Base-by-base conservation (phyloP, 2,113 vertebrate genomes). In the Montifringilla adamsi region DNA sequence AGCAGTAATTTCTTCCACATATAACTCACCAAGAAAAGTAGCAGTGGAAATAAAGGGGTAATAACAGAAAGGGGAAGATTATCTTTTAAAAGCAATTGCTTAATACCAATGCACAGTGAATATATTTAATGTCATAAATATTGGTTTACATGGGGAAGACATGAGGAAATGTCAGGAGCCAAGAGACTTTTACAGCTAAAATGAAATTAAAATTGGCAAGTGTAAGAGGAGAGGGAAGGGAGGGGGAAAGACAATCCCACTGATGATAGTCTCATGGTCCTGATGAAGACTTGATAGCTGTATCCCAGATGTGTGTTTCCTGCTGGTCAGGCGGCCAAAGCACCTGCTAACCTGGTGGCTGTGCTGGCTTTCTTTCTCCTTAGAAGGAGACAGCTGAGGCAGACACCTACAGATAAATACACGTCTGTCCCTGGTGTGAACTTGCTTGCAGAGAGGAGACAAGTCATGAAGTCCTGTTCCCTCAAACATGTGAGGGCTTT, bases 1-100 rank as follows among this genome's bases (percentile, higher is more conserved):
- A 96, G 89, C 88, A 76, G 88, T 90, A 88, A 95, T 92, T 94
- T 94, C 84, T 87, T 94, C 81, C 74, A n/a, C 58, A 15, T 80
- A 85, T 89, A 95, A 93, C 69, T 96, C 85, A 93, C 56, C 23
- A 60, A 86, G 87, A 94, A 93, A 95, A 84, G 53, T 68, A 83
- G 53, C 70, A 83, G 49, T 80, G 64, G 85, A 91, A 95, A 86
- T 94, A 74, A 62, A 96, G 10, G 39, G 74, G 44, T 73, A 94
- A 86, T 92, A 77, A 81, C 31, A 84, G 78, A 91, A 95, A 83
- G 46, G 37, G n/a, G 30, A 91, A 85, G 66, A 92, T 63, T 73
- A 31, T 63, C 31, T 94, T 94, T 84, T 83, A 81, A 94, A 94
- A 95, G 58, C 46, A 72, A 47, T 68, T 72, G 76, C 91, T 80